Evolutionary conservation across 2,113 vertebrate genomes (phyloP).

Genomic region (Brevimyrus niger): DNA sequence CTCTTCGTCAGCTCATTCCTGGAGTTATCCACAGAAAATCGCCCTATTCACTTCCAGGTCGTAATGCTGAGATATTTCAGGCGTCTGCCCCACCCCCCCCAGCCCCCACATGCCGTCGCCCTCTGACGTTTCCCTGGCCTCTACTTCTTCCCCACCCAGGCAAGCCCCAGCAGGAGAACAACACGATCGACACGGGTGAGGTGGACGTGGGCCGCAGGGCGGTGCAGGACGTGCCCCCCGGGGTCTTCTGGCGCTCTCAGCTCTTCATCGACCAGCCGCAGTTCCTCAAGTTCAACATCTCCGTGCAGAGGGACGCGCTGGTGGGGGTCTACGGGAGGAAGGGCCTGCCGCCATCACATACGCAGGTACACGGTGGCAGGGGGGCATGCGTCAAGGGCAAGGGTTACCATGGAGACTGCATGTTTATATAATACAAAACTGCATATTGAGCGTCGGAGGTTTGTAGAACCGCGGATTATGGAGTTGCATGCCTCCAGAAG

Average conservation of each 20-base stretch:
- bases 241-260: slow-evolving; percentile 96
- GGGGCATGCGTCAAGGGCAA: not conserved
- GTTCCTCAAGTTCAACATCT: slow-evolving; percentile 98
- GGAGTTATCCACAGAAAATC: not conserved
- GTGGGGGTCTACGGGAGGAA: slow-evolving; percentile 96
- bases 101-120: not conserved
- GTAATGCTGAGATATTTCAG: not conserved
- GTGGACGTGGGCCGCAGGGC: slow-evolving; percentile 87
- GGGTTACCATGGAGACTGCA: not conserved
- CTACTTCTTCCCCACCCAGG: slow-evolving; percentile 53
- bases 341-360: slow-evolving; percentile 92
- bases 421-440: not conserved
- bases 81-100: not conserved
- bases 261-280: slow-evolving; percentile 95
- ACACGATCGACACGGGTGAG: slow-evolving; percentile 94
- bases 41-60: not conserved
- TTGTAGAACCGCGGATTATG: not conserved
- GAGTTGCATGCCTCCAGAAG: not conserved
- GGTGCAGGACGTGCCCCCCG: slow-evolving; percentile 84
- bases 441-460: not conserved
- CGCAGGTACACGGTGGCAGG: slow-evolving; percentile 68
- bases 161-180: slow-evolving; percentile 89
- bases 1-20: not conserved
- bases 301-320: slow-evolving; percentile 88
- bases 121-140: not conserved